phyloP scores from a whole-genome alignment of 2,113 vertebrate species.

The Poeciliopsis prolifica region DNA sequence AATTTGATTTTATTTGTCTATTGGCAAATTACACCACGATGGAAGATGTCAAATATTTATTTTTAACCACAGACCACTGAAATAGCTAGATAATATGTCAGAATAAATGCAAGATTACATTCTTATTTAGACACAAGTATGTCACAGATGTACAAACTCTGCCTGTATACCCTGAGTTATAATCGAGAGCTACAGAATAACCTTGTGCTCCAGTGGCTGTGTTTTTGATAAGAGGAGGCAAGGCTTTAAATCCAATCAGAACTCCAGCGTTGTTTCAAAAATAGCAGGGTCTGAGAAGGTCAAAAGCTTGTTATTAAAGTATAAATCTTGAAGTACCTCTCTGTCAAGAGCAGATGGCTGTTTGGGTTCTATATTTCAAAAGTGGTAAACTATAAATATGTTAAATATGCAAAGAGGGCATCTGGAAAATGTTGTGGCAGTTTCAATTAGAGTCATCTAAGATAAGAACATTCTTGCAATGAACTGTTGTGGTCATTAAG shows the following conservation, averaged over 20 bases:
- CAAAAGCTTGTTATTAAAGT: constrained; percentile 10
- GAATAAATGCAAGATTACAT: not conserved
- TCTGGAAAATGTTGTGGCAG: not conserved
- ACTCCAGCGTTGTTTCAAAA: not conserved
- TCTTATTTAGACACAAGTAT: not conserved
- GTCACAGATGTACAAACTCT: not conserved
- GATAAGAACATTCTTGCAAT: not conserved
- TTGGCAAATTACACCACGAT: too few relatives aligned
- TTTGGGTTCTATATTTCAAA: not conserved
- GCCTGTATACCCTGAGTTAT: not conserved
- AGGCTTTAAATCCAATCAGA: constrained; percentile 25
- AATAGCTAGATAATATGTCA: too few relatives aligned
- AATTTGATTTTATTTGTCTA: too few relatives aligned
- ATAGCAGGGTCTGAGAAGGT: constrained; percentile 14
- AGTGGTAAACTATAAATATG: not conserved
- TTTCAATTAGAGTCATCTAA: not conserved
- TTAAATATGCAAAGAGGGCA: not conserved
- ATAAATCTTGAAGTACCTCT: constrained; percentile 24
- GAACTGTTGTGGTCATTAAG: not conserved
- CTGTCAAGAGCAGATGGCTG: not conserved
- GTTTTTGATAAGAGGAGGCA: constrained; percentile 20
- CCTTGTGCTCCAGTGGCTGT: not conserved
- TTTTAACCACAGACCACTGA: too few relatives aligned
- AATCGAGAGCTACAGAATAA: not conserved
- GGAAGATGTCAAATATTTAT: too few relatives aligned